A percentile compares a stretch with the other conserved stretches of the same genome.
phyloP scores from a whole-genome alignment of 2,797 vertebrate species.

The Miichthys miiuy region DNA sequence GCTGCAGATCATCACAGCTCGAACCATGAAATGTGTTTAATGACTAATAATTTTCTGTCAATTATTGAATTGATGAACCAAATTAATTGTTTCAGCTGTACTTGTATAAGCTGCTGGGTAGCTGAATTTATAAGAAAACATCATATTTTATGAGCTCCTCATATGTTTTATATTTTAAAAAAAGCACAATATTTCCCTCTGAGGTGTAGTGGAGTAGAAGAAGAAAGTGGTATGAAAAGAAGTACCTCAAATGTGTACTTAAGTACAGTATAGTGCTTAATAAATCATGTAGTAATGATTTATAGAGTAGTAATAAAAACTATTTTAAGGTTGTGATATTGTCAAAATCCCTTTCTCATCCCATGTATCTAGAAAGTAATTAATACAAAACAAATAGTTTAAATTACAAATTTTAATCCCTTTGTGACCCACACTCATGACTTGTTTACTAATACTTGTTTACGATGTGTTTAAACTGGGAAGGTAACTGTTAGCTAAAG shows the following conservation, averaged over 20 bases:
- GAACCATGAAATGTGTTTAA: not conserved
- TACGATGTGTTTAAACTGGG: not conserved
- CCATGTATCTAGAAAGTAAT: not conserved
- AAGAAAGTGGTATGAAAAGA: not conserved
- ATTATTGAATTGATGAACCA: not conserved
- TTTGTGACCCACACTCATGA: not conserved
- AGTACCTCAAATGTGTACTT: not conserved
- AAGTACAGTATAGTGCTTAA: no score
- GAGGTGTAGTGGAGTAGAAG: not conserved
- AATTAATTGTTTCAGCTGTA: not conserved
- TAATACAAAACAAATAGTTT: not conserved
- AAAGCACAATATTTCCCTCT: no score
- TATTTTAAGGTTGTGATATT: not conserved
- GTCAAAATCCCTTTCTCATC: not conserved
- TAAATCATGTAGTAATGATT: not conserved
- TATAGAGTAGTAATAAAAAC: rapidly evolving
- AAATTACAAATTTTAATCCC: not conserved
- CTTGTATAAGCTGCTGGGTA: not conserved
- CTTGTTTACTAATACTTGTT: no score
- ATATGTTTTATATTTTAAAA: not conserved
- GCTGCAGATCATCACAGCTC: not conserved
- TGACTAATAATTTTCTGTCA: not conserved
- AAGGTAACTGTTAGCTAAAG: no score
- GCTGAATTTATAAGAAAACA: not conserved
- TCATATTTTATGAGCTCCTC: not conserved